phyloP scores from a whole-genome alignment of 23 tunicate genomes.

The Clavelina lepadiformis region DNA sequence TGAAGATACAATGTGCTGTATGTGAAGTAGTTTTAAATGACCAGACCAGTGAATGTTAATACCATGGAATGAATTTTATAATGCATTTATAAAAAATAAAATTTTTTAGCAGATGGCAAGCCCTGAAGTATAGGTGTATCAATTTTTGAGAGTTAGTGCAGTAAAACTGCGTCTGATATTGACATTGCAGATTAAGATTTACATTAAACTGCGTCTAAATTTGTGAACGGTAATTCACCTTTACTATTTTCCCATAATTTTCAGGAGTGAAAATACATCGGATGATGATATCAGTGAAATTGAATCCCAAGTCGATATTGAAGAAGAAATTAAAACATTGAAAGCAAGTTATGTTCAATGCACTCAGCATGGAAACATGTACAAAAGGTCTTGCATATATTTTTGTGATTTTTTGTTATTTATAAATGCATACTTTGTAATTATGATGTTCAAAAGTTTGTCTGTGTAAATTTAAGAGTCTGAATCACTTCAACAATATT shows the following conservation, averaged over 20 bases:
- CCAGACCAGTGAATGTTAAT: too few relatives aligned
- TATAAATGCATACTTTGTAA: neutral
- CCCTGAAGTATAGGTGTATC: too few relatives aligned
- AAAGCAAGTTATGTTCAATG: conserved; percentile 72
- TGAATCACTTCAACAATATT: neutral
- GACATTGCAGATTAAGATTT: too few relatives aligned
- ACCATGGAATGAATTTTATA: too few relatives aligned
- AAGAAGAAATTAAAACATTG: conserved; percentile 41
- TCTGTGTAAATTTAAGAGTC: neutral
- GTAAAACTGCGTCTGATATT: too few relatives aligned
- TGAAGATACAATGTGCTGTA: too few relatives aligned
- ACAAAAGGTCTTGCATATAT: conserved; percentile 42
- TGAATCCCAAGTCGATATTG: conserved; percentile 23
- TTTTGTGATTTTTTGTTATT: neutral
- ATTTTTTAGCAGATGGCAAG: too few relatives aligned
- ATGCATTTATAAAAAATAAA: too few relatives aligned
- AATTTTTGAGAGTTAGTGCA: too few relatives aligned
- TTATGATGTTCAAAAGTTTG: neutral
- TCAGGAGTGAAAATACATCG: neutral
- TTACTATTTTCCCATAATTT: conserved; percentile 7
- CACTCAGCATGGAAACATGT: conserved; percentile 77
- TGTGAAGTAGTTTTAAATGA: too few relatives aligned
- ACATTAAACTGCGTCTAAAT: too few relatives aligned
- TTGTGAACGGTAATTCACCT: too few relatives aligned
- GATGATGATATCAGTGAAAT: conserved; percentile 29